A percentile compares a stretch with the other conserved stretches of the same genome.
Conservation (phyloP, 1,140 invertebrate species). For the Drosophila paulistorum region DNA sequence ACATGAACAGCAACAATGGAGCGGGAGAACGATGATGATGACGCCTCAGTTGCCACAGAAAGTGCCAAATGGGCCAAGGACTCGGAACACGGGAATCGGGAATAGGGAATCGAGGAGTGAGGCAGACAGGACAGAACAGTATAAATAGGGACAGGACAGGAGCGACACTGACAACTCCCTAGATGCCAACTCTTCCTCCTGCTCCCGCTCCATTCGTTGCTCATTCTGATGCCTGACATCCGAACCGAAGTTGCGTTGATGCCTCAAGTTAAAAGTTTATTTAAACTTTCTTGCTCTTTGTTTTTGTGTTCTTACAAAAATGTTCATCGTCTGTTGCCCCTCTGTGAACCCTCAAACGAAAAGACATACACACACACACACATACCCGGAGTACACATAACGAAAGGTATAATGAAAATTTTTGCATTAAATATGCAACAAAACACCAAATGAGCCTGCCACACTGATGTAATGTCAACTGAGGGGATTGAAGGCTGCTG, state of each 20-base stretch:
- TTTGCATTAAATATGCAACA: slow-evolving; percentile 75
- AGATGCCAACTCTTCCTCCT: slow-evolving; percentile 53
- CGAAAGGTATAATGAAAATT: slow-evolving; percentile 68
- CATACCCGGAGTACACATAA: background rate
- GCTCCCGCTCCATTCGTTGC: slow-evolving; percentile 6
- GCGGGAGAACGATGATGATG: slow-evolving; percentile 66
- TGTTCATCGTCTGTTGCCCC: background rate
- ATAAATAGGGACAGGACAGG: slow-evolving; percentile 30
- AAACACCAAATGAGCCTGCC: slow-evolving; percentile 62
- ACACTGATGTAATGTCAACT: slow-evolving; percentile 19
- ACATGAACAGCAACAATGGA: slow-evolving; percentile 47
- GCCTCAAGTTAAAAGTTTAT: slow-evolving; percentile 75
- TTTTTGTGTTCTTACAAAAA: slow-evolving; percentile 24
- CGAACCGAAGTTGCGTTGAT: slow-evolving; percentile 75
- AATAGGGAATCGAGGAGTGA: background rate
- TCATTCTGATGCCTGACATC: slow-evolving; percentile 68
- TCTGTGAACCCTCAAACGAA: slow-evolving; percentile 3
- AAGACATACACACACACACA: slow-evolving; percentile 3
- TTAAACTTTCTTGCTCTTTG: slow-evolving; percentile 70
- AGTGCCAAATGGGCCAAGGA: slow-evolving; percentile 66
- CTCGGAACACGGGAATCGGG: slow-evolving; percentile 17
- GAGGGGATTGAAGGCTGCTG: slow-evolving; percentile 22
- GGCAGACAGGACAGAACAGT: slow-evolving; percentile 22
- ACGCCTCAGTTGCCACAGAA: slow-evolving; percentile 71
- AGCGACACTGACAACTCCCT: slow-evolving; percentile 71